phyloP scores from a whole-genome alignment of 2,888 invertebrate species.

The Eupithecia tripunctaria region DNA sequence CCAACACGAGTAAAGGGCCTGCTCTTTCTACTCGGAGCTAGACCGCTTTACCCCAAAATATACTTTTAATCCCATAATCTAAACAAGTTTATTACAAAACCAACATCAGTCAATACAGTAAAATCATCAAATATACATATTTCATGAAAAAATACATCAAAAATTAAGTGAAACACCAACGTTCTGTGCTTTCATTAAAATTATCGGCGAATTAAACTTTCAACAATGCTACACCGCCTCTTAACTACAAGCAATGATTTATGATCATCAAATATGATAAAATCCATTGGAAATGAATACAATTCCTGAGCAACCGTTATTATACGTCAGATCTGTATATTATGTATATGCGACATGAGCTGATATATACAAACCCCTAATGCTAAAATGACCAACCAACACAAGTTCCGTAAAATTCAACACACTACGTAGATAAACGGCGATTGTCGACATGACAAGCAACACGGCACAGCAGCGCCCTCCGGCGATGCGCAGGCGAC shows the following conservation, averaged over 20 bases:
- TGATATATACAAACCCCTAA: slow-evolving; percentile 36
- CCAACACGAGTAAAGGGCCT: slow-evolving; percentile 35
- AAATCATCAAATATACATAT: slow-evolving; percentile 77
- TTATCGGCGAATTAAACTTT: slow-evolving; percentile 66
- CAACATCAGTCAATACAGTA: slow-evolving; percentile 79
- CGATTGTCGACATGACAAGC: slow-evolving; percentile 4
- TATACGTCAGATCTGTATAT: slow-evolving; percentile 56
- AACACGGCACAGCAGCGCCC: slow-evolving; percentile 2
- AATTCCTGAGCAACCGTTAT: slow-evolving; percentile 80
- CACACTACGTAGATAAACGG: slow-evolving; percentile 66
- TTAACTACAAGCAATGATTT: slow-evolving; percentile 68
- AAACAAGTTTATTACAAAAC: slow-evolving; percentile 67
- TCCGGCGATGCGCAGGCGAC: slow-evolving; percentile 55
- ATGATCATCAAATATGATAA: slow-evolving; percentile 66
- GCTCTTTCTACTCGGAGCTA: slow-evolving; percentile 38
- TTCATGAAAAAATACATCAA: slow-evolving; percentile 81
- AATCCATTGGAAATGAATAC: slow-evolving; percentile 69
- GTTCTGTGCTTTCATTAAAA: slow-evolving; percentile 82
- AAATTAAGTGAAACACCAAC: slow-evolving; percentile 83
- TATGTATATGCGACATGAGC: slow-evolving; percentile 57
- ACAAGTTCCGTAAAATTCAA: slow-evolving; percentile 72
- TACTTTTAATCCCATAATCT: slow-evolving; percentile 48
- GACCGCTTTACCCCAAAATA: slow-evolving; percentile 36
- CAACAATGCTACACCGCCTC: slow-evolving; percentile 74
- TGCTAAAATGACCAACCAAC: slow-evolving; percentile 57